phyloP scores from a whole-genome alignment of 2,113 vertebrate genomes.

The Chionodraco myersi region DNA sequence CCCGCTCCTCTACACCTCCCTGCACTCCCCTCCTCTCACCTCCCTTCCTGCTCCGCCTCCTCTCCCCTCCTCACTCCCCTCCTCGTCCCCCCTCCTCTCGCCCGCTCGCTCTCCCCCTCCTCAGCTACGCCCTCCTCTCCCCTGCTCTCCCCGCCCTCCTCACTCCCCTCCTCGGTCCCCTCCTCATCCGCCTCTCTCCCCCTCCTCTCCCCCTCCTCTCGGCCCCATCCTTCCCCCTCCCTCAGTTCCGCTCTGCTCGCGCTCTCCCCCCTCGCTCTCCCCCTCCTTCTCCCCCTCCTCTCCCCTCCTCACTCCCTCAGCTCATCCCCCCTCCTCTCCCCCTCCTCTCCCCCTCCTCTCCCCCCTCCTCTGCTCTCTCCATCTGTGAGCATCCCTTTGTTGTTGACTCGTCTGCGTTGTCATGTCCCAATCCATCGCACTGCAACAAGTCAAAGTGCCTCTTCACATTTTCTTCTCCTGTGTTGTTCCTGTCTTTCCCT shows the following conservation, averaged over 20 bases:
- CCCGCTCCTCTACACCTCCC: no score
- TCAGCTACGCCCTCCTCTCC: slow-evolving; percentile 4
- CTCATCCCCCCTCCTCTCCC: slow-evolving; percentile 6
- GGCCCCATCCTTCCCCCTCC: no score
- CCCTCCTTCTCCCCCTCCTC: slow-evolving; percentile 12
- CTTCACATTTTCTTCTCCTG: slow-evolving; percentile 21
- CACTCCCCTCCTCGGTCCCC: slow-evolving; percentile 15
- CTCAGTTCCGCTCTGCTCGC: no score
- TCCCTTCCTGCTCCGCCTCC: not conserved
- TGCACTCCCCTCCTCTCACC: slow-evolving; percentile 19
- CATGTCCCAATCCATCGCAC: slow-evolving; percentile 22
- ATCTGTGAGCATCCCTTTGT: slow-evolving; percentile 31
- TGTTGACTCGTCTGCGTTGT: slow-evolving; percentile 28
- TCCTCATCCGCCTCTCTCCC: not conserved
- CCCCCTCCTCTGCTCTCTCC: slow-evolving; percentile 20
- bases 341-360: no score
- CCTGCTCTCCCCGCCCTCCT: no score
- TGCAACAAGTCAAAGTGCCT: slow-evolving; percentile 58
- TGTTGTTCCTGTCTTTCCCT: slow-evolving; percentile 9
- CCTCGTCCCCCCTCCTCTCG: slow-evolving; percentile 7
- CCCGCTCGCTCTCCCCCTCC: no score
- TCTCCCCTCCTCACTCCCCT: not conserved
- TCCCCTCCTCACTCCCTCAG: no score
- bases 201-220: no score
- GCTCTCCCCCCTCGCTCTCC: not conserved